Conservation (phyloP, 1,140 invertebrate species). For the Drosophila mojavensis region DNA sequence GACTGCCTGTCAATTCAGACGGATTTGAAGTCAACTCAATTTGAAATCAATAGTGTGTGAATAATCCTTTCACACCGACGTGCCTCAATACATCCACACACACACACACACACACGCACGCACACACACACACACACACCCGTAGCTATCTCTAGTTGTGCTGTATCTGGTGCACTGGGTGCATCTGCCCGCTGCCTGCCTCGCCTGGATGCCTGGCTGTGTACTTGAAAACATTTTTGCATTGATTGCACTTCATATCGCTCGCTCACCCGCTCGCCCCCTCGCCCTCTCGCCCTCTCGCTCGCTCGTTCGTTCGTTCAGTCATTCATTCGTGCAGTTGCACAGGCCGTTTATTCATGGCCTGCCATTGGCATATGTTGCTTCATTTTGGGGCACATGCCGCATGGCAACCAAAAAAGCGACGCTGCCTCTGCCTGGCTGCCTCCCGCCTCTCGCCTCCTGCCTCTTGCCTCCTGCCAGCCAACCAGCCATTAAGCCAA, state of each 20-base stretch:
- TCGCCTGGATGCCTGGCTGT: constrained; percentile 14
- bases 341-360: constrained; percentile 66
- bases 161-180: constrained; percentile 4
- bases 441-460: neutral
- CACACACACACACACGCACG: constrained; percentile 2
- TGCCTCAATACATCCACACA: constrained; percentile 37
- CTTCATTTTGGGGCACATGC: constrained; percentile 37
- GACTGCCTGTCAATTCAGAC: constrained; percentile 76
- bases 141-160: constrained; percentile 38
- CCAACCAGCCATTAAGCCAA: constrained; percentile 56
- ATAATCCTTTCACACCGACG: constrained; percentile 78
- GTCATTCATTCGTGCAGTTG: constrained; percentile 40
- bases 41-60: constrained; percentile 83
- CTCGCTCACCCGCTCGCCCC: constrained; percentile 15
- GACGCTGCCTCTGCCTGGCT: neutral
- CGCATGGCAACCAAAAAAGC: constrained; percentile 66
- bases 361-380: constrained; percentile 74
- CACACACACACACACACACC: neutral
- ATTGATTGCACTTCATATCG: constrained; percentile 82
- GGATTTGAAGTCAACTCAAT: constrained; percentile 83
- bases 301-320: constrained; percentile 40
- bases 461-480: neutral
- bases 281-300: constrained; percentile 16
- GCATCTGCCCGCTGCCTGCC: constrained; percentile 14
- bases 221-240: constrained; percentile 78